Evolutionary conservation across 37 sponge, comb jelly and placozoan species (phyloP), one percentile per base, ranked within the genome.

Genomic region (Halisarca cf. caerulea): DNA sequence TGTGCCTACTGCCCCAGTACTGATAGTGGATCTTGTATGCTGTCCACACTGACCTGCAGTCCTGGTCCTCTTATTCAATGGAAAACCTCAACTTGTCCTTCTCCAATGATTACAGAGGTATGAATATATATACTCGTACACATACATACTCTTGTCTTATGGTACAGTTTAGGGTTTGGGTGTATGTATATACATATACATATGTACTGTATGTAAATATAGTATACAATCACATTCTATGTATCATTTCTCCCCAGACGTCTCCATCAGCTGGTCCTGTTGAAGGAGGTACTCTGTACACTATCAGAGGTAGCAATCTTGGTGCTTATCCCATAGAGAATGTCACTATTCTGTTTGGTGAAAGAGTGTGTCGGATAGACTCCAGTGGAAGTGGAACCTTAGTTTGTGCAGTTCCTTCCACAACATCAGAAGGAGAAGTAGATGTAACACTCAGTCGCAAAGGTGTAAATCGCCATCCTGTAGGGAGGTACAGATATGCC

Each of bases 291-390:
- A 96, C 97, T 20, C 53, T 33, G 9, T 34, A 93, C 39, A 91
- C 91, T 6, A 89, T 96, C 55, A 80, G n/a, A 32, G 97, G 97
- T 5, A 40, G 58, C 11, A 93, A 96, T 66, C 87, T 96, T n/a
- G 97, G 94, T 42, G 86, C 81, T 0, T 35, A 70, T 2, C 60
- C 79, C 34, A 38, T 38, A 23, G 86, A 93, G 32, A 91, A 93
- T 36, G 75, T 55, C 47, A 74, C 59, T 51, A 88, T 96, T 34
- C 72, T 69, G 38, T 82, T 95, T 1, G 91, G 59, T 0, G 91
- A 71, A 17, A 82, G 66, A 21, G 60, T 33, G 47, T 94, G 94
- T 77, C 40, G 23, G 24, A 64, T 82, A 40, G 44, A 44, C 44
- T 36, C 45, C 20, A 74, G 32, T 40, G 9, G 44, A 41, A 44